Evolutionary conservation across 2,888 invertebrate species (phyloP).

Genomic region (Hyles lineata): DNA sequence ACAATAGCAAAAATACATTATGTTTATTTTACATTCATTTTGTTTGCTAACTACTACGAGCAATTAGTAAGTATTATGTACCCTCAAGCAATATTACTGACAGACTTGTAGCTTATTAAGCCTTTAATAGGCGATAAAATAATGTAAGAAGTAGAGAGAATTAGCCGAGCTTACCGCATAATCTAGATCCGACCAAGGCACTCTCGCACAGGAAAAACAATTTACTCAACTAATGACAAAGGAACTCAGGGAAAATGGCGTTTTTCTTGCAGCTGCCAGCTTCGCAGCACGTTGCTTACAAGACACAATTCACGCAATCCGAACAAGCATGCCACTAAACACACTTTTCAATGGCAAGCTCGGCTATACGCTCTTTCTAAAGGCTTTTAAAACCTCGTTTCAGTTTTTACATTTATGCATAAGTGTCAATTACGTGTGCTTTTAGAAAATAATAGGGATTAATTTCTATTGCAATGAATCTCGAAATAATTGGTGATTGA

Average conservation of each 20-base stretch:
- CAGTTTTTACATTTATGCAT: too few species aligned
- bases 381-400: too few species aligned
- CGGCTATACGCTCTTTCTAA: too few species aligned
- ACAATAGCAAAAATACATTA: neutral
- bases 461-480: too few species aligned
- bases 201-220: slow-evolving; percentile 67
- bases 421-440: too few species aligned
- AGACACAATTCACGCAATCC: slow-evolving; percentile 42
- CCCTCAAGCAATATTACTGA: slow-evolving; percentile 41
- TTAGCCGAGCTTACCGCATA: slow-evolving; percentile 66
- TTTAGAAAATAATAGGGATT: too few species aligned
- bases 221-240: slow-evolving; percentile 71
- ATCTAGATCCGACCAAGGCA: slow-evolving; percentile 66
- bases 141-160: slow-evolving; percentile 48
- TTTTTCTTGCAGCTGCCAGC: slow-evolving; percentile 53
- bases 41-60: neutral
- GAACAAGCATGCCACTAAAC: slow-evolving; percentile 34
- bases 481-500: too few species aligned
- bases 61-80: neutral
- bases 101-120: slow-evolving; percentile 39
- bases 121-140: slow-evolving; percentile 50
- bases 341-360: too few species aligned
- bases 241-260: slow-evolving; percentile 60
- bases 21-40: neutral
- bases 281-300: slow-evolving; percentile 40